Conservation (phyloP, 2,888 invertebrate genomes). For the Parascotia fuliginaria region DNA sequence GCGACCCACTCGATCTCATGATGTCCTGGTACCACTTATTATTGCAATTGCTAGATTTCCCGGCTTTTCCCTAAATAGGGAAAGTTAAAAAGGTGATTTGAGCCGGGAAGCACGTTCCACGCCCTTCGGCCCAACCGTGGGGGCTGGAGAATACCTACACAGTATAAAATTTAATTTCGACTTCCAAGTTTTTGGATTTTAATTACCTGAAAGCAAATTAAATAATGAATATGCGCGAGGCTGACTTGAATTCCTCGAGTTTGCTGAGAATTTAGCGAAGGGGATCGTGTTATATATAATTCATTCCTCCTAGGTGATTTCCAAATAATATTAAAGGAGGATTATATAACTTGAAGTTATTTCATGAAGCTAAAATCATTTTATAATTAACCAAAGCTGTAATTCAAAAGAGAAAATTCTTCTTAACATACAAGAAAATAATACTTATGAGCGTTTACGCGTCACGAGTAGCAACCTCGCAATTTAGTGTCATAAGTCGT, state of each 20-base stretch:
- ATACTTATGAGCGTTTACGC: too few relatives aligned
- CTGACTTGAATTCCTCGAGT: conserved; percentile 49
- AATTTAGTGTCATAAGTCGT: too few relatives aligned
- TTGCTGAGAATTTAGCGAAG: conserved; percentile 38
- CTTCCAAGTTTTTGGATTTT: conserved; percentile 83
- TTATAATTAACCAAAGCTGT: not conserved
- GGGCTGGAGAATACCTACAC: conserved; percentile 36
- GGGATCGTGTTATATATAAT: conserved; percentile 47
- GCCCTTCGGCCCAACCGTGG: conserved; percentile 35
- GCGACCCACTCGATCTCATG: conserved; percentile 66
- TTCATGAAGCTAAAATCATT: too few relatives aligned
- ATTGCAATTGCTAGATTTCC: conserved; percentile 80
- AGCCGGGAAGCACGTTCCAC: conserved; percentile 74
- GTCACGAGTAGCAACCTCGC: too few relatives aligned
- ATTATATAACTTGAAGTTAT: conserved; percentile 21
- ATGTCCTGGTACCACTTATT: conserved; percentile 71
- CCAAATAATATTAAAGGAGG: conserved; percentile 36
- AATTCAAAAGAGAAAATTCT: too few relatives aligned
- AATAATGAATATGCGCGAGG: conserved; percentile 64
- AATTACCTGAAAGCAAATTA: conserved; percentile 83
- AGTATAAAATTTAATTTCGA: conserved; percentile 82
- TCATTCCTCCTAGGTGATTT: conserved; percentile 49
- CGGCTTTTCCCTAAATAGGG: conserved; percentile 81
- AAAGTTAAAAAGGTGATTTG: conserved; percentile 86
- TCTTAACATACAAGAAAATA: too few relatives aligned